phyloP scores from a whole-genome alignment of 2,797 vertebrate species.

The Oreochromis grahami region DNA sequence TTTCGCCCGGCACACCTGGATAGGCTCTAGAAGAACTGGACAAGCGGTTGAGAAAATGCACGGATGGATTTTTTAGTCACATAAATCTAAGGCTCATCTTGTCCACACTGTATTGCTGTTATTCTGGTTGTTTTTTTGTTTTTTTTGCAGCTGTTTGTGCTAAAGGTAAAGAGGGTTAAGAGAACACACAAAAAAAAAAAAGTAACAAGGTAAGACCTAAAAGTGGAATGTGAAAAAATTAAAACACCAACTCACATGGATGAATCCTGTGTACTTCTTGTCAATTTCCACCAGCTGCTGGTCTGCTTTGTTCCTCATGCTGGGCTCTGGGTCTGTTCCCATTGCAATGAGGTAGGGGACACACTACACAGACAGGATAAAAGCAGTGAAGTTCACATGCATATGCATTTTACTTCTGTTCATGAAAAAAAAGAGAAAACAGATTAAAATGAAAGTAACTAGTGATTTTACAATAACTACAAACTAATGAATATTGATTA shows the following conservation, averaged over 20 bases:
- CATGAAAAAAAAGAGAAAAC: not conserved
- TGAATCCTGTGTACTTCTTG: constrained; percentile 98
- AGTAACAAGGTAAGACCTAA: not conserved
- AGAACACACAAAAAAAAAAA: fast-evolving
- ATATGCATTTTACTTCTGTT: not conserved
- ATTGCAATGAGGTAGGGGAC: constrained; percentile 98
- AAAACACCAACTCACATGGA: constrained; percentile 82
- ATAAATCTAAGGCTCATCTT: not conserved
- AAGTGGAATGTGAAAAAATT: not conserved
- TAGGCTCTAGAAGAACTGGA: not conserved
- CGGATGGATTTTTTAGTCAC: not conserved
- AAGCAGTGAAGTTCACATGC: not conserved
- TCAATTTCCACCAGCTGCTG: constrained; percentile 97
- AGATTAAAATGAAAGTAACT: not conserved
- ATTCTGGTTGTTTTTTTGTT: not conserved
- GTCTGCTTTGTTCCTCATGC: constrained; percentile 97
- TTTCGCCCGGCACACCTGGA: not conserved
- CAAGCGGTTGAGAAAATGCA: not conserved
- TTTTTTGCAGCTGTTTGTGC: not conserved
- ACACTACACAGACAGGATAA: constrained; percentile 76
- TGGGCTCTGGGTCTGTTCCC: constrained; percentile 96
- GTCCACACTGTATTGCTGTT: not conserved
- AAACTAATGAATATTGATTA: not conserved
- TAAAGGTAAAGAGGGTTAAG: not conserved
- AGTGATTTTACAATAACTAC: not conserved